Conservation (phyloP, 2,888 invertebrate genomes). For the Xylophagus ater region DNA sequence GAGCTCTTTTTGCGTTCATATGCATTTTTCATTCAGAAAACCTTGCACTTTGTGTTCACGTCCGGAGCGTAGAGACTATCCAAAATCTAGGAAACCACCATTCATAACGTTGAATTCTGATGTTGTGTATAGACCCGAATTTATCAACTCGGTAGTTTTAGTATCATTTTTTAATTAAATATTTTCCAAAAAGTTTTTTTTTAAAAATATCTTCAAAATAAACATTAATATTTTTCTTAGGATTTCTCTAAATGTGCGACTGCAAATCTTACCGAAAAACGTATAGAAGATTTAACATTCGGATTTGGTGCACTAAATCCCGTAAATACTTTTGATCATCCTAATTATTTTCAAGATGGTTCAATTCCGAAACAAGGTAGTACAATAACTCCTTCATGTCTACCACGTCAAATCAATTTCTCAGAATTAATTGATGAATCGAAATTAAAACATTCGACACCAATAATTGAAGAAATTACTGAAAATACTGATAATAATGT, state of each 20-base stretch:
- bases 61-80: too few relatives aligned
- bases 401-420: conserved; percentile 39
- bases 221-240: conserved; percentile 17
- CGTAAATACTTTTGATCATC: conserved; percentile 34
- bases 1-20: too few relatives aligned
- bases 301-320: conserved; percentile 23
- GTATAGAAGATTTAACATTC: conserved; percentile 30
- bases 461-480: conserved; percentile 29
- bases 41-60: too few relatives aligned
- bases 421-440: conserved; percentile 40
- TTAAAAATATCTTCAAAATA: neutral
- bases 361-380: conserved; percentile 4
- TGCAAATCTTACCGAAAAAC: conserved; percentile 32
- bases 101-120: too few relatives aligned
- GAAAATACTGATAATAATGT: conserved; percentile 41
- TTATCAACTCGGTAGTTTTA: too few relatives aligned
- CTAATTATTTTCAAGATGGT: conserved; percentile 31
- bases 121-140: too few relatives aligned
- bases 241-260: conserved; percentile 32
- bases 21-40: too few relatives aligned
- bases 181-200: neutral
- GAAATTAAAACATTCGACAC: conserved; percentile 34
- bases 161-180: neutral
- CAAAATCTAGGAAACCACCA: too few relatives aligned
- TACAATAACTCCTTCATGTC: conserved; percentile 19